Conservation (phyloP, 2,113 vertebrate genomes). For the Trachemys scripta region DNA sequence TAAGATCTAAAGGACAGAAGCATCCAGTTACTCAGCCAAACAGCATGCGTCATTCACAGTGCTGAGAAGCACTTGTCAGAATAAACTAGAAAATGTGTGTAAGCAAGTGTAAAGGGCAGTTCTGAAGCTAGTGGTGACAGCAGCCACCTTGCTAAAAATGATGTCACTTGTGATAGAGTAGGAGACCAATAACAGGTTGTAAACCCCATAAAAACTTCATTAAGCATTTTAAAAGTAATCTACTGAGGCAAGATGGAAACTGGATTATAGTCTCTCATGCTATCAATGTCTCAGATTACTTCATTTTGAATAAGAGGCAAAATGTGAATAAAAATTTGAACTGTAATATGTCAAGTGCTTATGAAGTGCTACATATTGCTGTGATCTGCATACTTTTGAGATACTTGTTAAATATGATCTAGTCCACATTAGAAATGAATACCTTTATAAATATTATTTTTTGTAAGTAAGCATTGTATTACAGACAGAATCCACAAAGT, state of each 20-base stretch:
- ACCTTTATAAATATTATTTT: neutral
- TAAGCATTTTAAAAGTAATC: neutral
- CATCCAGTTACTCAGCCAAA: neutral
- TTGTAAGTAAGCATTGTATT: neutral
- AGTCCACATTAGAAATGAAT: neutral
- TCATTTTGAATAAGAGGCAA: neutral
- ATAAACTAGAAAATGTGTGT: neutral
- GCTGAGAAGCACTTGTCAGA: neutral
- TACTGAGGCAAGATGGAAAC: neutral
- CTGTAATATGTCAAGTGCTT: neutral
- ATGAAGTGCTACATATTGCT: neutral
- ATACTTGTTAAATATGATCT: neutral
- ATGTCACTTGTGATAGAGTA: neutral
- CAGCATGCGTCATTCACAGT: neutral
- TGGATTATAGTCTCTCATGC: neutral
- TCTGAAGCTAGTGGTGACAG: neutral
- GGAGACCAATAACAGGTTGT: neutral
- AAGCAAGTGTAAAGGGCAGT: neutral
- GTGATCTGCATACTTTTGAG: neutral
- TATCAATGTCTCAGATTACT: neutral
- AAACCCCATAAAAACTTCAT: neutral
- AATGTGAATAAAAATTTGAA: neutral
- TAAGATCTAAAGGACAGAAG: neutral
- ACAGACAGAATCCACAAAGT: neutral
- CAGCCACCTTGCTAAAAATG: neutral